Percentiles rank a stretch among this genome's conserved stretches.
Conservation (phyloP, 2,888 invertebrate species). For the Cephus nigrinus region DNA sequence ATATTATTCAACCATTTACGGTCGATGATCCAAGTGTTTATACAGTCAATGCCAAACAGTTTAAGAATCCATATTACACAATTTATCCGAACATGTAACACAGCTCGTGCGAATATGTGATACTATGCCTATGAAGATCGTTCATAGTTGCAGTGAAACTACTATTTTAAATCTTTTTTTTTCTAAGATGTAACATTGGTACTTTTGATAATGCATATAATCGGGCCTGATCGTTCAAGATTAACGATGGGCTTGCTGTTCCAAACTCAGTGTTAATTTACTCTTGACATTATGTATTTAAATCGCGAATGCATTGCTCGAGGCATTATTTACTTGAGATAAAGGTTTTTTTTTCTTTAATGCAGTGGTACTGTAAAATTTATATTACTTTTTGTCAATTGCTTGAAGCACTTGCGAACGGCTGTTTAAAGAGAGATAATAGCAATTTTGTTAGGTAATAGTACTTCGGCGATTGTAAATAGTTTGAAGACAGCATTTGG, state of each 20-base stretch:
- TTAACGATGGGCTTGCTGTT: neutral
- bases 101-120: neutral
- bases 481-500: conserved; percentile 1
- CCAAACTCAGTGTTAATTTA: neutral
- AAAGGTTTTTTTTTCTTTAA: neutral
- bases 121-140: neutral
- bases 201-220: neutral
- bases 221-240: neutral
- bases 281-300: neutral
- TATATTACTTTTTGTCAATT: neutral
- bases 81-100: conserved; percentile 57
- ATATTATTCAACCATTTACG: conserved; percentile 49
- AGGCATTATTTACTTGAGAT: neutral
- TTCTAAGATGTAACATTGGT: neutral
- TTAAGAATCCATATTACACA: conserved; percentile 54
- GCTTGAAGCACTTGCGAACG: neutral
- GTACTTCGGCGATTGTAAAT: conserved; percentile 1
- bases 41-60: conserved; percentile 48
- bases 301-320: neutral
- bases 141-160: neutral
- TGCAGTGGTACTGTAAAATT: neutral
- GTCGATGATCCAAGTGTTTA: conserved; percentile 51
- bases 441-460: neutral
- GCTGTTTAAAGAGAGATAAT: neutral
- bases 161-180: neutral